These are phyloP conservation scores for Cairina moschata DNA, from an alignment of 2,113 vertebrate genomes.

Conservation along the genomic window DNA sequence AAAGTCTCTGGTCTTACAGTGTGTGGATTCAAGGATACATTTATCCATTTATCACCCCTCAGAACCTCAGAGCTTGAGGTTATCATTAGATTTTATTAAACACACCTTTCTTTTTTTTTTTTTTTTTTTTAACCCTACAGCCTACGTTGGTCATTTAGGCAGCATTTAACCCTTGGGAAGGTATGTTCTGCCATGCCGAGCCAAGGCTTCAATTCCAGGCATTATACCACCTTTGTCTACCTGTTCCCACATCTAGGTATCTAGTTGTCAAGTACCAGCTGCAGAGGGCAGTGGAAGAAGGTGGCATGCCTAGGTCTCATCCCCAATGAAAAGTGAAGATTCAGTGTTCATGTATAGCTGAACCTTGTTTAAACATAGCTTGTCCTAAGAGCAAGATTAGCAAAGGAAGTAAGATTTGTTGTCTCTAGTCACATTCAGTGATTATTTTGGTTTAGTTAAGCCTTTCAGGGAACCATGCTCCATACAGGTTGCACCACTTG, in stretches of 20 bases:
- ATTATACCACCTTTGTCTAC: neutral
- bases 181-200: neutral
- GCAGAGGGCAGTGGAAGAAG: neutral
- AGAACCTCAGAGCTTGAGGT: neutral
- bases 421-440: neutral
- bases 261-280: neutral
- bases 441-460: neutral
- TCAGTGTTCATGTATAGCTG: neutral
- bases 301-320: accelerated
- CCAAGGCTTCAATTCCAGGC: neutral
- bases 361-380: neutral
- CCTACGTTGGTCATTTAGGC: neutral
- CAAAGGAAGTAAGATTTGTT: neutral
- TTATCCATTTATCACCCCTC: neutral
- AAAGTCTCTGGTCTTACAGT: neutral
- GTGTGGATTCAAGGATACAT: neutral
- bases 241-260: neutral
- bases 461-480: neutral
- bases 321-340: neutral
- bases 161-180: neutral
- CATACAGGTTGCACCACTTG: neutral
- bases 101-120: neutral
- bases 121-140: neutral
- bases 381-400: neutral
- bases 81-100: neutral